phyloP scores from a whole-genome alignment of 2,888 invertebrate genomes.

The Onchidella celtica region DNA sequence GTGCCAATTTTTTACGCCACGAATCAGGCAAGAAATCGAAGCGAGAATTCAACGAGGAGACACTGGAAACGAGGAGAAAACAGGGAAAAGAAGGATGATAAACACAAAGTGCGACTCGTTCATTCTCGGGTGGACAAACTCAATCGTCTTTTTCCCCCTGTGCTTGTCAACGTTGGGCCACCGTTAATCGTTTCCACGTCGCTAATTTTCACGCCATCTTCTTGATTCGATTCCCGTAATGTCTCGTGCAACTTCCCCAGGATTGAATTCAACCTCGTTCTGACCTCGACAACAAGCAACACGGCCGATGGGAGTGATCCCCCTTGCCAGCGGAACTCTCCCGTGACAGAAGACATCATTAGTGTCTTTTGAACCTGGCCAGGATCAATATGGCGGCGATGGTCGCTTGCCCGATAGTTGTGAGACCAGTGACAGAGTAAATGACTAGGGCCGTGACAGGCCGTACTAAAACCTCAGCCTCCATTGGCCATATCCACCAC shows the following conservation, averaged over 20 bases:
- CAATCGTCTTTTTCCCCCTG: not conserved
- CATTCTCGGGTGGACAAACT: not conserved
- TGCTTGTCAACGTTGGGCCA: not conserved
- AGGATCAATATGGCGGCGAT: conserved; percentile 13
- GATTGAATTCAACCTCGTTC: not conserved
- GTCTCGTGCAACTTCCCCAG: not conserved
- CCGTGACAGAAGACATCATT: conserved; percentile 1
- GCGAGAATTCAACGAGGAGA: not conserved
- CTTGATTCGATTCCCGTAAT: not conserved
- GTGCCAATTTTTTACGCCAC: not conserved
- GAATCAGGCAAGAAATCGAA: not conserved
- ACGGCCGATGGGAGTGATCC: not conserved
- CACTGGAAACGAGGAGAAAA: no score
- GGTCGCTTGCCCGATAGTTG: not conserved
- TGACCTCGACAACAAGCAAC: not conserved
- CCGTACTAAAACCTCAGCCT: no score
- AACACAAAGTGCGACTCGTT: not conserved
- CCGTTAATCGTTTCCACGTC: not conserved
- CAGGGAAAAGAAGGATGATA: not conserved
- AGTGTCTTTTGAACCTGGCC: conserved; percentile 6
- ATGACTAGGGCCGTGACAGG: no score
- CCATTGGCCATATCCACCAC: no score
- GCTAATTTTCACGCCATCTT: not conserved
- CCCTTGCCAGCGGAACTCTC: conserved; percentile 1
- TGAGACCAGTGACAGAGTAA: no score